phyloP scores from a whole-genome alignment of 2,888 invertebrate genomes.

The Apodemia hepburni region DNA sequence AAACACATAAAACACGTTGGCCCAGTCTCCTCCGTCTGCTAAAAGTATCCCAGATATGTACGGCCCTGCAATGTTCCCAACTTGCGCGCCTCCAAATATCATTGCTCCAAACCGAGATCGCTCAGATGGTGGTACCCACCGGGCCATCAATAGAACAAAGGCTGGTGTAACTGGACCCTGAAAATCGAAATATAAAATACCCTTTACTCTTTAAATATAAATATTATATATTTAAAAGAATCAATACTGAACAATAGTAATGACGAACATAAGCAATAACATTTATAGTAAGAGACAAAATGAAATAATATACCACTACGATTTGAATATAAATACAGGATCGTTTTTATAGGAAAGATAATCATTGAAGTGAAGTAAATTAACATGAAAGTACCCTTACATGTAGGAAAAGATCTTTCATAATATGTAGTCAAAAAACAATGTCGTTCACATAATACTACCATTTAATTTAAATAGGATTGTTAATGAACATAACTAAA shows the following conservation, averaged over 20 bases:
- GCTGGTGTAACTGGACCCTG: slow-evolving; percentile 82
- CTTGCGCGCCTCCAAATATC: slow-evolving; percentile 79
- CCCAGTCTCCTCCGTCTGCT: slow-evolving; percentile 72
- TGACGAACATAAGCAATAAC: no score
- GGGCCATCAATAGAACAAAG: slow-evolving; percentile 78
- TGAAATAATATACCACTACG: no score
- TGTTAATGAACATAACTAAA: neutral
- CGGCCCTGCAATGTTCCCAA: slow-evolving; percentile 77
- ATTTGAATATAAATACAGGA: no score
- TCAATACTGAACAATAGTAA: no score
- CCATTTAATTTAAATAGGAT: neutral
- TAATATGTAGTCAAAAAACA: no score
- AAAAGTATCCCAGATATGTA: slow-evolving; percentile 69
- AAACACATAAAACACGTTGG: slow-evolving; percentile 79
- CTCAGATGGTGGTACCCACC: slow-evolving; percentile 81
- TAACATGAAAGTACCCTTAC: no score
- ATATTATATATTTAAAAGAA: neutral
- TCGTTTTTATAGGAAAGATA: no score
- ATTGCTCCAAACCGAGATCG: slow-evolving; percentile 79
- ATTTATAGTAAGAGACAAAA: no score
- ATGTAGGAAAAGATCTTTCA: no score
- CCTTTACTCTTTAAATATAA: neutral
- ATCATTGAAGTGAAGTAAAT: no score
- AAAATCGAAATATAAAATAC: slow-evolving; percentile 27
- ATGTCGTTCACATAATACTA: no score